Base-by-base conservation (phyloP, 1,140 invertebrate species). In the Euglossa dilemma region DNA sequence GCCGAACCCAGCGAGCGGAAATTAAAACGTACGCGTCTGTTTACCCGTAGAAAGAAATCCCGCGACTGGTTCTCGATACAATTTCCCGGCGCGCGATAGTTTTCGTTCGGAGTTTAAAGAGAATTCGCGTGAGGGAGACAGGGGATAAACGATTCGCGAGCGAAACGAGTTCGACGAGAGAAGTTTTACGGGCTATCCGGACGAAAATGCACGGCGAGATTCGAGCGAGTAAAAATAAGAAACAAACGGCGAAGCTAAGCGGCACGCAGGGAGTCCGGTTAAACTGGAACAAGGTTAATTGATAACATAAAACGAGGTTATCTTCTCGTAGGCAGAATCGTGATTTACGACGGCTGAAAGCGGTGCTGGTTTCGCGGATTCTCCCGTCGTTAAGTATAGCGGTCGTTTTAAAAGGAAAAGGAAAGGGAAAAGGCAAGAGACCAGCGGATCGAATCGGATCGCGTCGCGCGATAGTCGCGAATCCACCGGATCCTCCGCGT, bases 231-330 rank as follows among this genome's bases (percentile, higher is more conserved):
- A 50, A 18, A 76, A 57, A 36, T 67, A 57, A 75, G 63, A 52
- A 63, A 75, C 25, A 50, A 75, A 75, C 59, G n/a, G 6, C 25
- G 18, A 7, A 23, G 7, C 6, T 63, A 6, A 63, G 0, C 45
- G 18, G 36, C 14, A 23, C 20, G 50, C 71, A 16, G 61, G 47
- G 74, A 74, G 57, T 72, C 20, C 6, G 61, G 67, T 43, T 57
- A 57, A 81, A 81, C 45, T 75, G 63, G 80, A 76, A 66, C 80
- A 67, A 81, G 80, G 80, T 81, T 67, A 81, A 72, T 81, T 76
- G 80, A 76, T 81, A 81, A 67, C 72, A 76, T 67, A 59, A 81
- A 81, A 81, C 70, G 72, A 36, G 71, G 63, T 67, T 81, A 81
- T 76, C 80, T 76, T 28, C 20, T 67, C 25, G 52, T 52, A 56